Percentiles rank a stretch among this genome's conserved stretches.
These are phyloP conservation scores for Polyergus mexicanus DNA, from an alignment of 1,140 invertebrate genomes.

Conservation along the genomic window DNA sequence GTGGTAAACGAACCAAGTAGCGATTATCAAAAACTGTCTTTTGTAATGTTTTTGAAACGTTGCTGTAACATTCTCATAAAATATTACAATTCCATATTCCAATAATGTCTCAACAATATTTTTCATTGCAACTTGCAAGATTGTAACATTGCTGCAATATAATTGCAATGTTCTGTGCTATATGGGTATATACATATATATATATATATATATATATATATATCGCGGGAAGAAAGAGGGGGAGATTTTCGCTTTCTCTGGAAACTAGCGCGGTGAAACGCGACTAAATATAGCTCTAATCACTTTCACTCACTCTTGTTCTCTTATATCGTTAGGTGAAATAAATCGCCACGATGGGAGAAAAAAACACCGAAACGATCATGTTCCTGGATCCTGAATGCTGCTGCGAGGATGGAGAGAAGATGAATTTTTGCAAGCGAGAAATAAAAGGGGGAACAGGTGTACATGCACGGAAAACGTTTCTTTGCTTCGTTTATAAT, in stretches of 20 bases:
- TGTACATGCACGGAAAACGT: background rate
- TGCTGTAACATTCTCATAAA: no score
- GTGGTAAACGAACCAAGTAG: no score
- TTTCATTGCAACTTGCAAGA: no score
- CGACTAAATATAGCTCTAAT: slow-evolving; percentile 5
- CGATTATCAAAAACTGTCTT: no score
- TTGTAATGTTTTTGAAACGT: no score
- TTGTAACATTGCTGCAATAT: no score
- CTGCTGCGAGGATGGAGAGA: no score
- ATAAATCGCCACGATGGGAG: slow-evolving; percentile 6
- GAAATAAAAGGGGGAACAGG: background rate
- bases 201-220: no score
- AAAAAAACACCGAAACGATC: background rate
- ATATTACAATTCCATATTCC: no score
- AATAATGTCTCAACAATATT: no score
- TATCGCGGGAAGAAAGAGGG: background rate
- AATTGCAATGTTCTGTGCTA: no score
- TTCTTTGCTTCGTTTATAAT: slow-evolving; percentile 3
- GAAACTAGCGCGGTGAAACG: slow-evolving; percentile 12
- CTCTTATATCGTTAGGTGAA: background rate
- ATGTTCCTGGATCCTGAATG: background rate
- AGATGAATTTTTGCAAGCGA: background rate
- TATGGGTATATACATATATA: no score
- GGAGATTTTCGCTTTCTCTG: slow-evolving; percentile 22
- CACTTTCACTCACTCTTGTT: slow-evolving; percentile 32